Conservation (phyloP, 1,140 invertebrate species). For the Neelides sp. region DNA sequence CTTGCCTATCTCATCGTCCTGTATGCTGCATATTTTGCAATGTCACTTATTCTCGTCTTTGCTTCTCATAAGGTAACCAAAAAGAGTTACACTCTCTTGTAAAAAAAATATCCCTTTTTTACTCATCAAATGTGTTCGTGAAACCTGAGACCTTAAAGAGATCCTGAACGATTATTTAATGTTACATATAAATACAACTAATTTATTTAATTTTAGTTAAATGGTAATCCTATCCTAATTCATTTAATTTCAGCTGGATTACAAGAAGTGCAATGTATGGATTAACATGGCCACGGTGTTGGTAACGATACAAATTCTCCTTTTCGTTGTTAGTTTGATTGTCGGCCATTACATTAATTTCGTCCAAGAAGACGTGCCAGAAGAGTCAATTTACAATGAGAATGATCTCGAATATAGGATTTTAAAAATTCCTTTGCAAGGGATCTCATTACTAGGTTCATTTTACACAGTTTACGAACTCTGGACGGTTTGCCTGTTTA, state of each 20-base stretch:
- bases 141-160: too few species aligned
- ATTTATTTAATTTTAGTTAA: background rate
- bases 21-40: conserved; percentile 21
- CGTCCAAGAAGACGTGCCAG: background rate
- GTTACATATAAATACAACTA: background rate
- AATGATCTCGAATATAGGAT: conserved; percentile 5
- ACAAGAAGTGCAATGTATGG: conserved; percentile 9
- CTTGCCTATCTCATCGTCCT: conserved; percentile 20
- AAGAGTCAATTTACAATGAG: conserved; percentile 8
- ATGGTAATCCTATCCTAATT: background rate
- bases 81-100: background rate
- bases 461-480: conserved; percentile 24
- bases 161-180: background rate
- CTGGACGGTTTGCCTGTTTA: conserved; percentile 19
- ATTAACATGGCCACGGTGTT: conserved; percentile 3
- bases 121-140: background rate
- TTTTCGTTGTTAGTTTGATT: conserved; percentile 9
- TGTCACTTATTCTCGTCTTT: conserved; percentile 18
- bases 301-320: conserved; percentile 4
- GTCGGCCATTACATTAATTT: conserved; percentile 10
- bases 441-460: conserved; percentile 12
- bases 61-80: conserved; percentile 18
- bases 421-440: conserved; percentile 18
- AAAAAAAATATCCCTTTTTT: background rate
- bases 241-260: background rate